Conservation (phyloP, 2,888 invertebrate species). For the Tipula unca region DNA sequence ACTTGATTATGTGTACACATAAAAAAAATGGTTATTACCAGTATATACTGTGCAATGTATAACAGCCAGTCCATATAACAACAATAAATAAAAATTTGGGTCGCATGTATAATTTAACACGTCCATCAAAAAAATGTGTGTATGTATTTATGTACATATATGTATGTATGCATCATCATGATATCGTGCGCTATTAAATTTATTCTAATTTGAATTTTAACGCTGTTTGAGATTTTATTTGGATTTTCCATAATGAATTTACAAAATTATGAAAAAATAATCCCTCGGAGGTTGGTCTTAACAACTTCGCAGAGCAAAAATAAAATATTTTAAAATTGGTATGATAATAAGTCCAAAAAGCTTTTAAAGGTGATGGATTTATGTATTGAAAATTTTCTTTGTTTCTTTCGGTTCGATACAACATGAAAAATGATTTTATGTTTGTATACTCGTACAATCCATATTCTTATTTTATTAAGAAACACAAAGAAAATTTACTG, state of each 20-base stretch:
- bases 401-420: not conserved
- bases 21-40: not conserved
- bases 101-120: not conserved
- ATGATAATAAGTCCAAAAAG: not conserved
- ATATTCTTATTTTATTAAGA: not conserved
- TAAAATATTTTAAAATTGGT: not conserved
- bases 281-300: not conserved
- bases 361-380: not conserved
- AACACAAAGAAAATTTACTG: not conserved
- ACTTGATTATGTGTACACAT: not conserved
- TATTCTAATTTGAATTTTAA: not conserved
- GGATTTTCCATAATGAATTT: not conserved
- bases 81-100: not conserved
- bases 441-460: not conserved
- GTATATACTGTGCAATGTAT: not conserved
- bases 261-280: not conserved
- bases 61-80: not conserved
- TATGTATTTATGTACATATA: too few relatives aligned
- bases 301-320: not conserved
- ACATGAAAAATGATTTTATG: not conserved
- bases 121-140: not conserved
- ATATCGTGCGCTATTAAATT: not conserved
- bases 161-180: too few relatives aligned
- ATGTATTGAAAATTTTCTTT: not conserved
- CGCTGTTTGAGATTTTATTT: not conserved